Conservation (phyloP, 2,888 invertebrate genomes). For the Loripinus fragilis region DNA sequence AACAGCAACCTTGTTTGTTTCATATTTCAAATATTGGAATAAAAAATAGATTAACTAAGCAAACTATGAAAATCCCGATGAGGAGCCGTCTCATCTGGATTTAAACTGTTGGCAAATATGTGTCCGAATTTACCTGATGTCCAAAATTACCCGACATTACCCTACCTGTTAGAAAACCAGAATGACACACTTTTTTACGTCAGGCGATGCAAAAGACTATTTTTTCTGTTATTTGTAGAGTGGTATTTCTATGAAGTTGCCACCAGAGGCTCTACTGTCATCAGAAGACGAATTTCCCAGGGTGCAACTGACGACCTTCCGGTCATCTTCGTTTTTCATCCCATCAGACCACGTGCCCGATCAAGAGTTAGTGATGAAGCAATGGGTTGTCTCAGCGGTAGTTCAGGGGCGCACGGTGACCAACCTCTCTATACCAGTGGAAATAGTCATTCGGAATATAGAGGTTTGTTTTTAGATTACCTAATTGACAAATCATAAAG, state of each 20-base stretch:
- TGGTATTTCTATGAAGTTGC: slow-evolving; percentile 64
- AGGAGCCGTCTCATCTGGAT: too few relatives aligned
- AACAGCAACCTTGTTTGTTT: too few relatives aligned
- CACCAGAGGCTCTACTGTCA: slow-evolving; percentile 58
- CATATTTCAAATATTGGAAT: too few relatives aligned
- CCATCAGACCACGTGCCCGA: slow-evolving; percentile 56
- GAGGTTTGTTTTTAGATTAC: slow-evolving; percentile 68
- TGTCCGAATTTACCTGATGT: too few relatives aligned
- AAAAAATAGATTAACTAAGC: too few relatives aligned
- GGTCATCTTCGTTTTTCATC: slow-evolving; percentile 72
- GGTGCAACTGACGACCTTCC: slow-evolving; percentile 68
- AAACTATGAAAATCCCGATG: too few relatives aligned
- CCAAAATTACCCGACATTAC: too few relatives aligned
- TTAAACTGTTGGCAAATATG: too few relatives aligned
- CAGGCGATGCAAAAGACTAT: too few relatives aligned
- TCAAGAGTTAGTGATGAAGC: slow-evolving; percentile 60
- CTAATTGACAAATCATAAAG: too few relatives aligned
- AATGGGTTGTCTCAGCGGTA: slow-evolving; percentile 73
- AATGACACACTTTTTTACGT: too few relatives aligned
- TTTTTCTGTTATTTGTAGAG: slow-evolving; percentile 47
- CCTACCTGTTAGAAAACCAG: too few relatives aligned
- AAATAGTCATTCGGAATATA: slow-evolving; percentile 67
- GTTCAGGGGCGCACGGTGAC: slow-evolving; percentile 63
- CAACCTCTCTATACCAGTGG: slow-evolving; percentile 70
- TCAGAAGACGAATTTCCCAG: slow-evolving; percentile 51